phyloP scores from a whole-genome alignment of 2,113 vertebrate genomes.

The Actenoides lindsayi region DNA sequence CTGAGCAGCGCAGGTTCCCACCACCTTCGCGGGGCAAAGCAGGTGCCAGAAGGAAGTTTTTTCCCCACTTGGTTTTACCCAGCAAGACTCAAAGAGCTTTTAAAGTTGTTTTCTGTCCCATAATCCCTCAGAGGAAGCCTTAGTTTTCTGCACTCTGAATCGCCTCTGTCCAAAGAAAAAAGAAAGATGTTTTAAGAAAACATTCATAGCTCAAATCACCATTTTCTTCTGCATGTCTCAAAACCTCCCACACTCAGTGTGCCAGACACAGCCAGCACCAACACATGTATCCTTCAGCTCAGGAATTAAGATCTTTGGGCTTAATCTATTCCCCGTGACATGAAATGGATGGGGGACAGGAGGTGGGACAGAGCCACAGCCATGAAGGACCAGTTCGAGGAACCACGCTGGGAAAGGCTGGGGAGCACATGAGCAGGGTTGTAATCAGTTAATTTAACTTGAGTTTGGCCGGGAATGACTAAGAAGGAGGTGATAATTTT shows the following conservation, averaged over 20 bases:
- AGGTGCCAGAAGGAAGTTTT: background rate
- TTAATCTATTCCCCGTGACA: background rate
- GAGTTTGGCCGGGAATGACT: background rate
- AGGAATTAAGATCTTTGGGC: background rate
- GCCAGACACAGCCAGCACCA: background rate
- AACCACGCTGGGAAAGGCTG: background rate
- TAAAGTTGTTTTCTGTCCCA: background rate
- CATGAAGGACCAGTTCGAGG: background rate
- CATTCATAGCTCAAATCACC: background rate
- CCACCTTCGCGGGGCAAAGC: rapidly evolving
- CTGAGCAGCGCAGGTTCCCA: rapidly evolving
- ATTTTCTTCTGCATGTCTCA: background rate
- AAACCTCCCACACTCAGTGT: background rate
- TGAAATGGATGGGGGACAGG: background rate
- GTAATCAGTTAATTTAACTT: slow-evolving; percentile 46
- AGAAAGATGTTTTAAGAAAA: background rate
- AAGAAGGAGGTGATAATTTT: slow-evolving; percentile 46
- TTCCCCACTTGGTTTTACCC: background rate
- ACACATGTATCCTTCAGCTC: background rate
- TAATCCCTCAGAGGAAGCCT: background rate
- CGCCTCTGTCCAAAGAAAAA: background rate
- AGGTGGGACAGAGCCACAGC: background rate
- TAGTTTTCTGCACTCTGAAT: background rate
- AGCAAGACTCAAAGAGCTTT: background rate
- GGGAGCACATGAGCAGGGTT: background rate